These are phyloP conservation scores for Colinus virginianus DNA, from an alignment of 2,113 vertebrate species.

Conservation along the genomic window DNA sequence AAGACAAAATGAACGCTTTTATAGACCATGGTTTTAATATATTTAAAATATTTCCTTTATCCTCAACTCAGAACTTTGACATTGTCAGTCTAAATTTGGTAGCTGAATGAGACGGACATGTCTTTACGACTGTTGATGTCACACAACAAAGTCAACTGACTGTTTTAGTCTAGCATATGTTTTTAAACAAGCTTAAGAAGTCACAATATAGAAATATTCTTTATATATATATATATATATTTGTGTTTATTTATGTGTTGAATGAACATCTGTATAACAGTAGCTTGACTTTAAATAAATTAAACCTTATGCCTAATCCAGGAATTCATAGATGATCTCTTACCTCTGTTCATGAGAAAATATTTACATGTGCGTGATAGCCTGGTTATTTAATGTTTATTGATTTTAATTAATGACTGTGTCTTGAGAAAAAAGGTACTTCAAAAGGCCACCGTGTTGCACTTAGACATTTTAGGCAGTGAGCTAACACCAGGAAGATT, in stretches of 20 bases:
- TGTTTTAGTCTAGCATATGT: neutral
- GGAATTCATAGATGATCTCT: neutral
- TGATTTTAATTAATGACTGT: neutral
- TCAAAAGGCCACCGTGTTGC: neutral
- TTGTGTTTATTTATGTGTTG: neutral
- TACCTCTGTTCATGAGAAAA: neutral
- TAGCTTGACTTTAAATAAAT: neutral
- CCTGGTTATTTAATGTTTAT: neutral
- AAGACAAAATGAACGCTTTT: neutral
- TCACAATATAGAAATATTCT: neutral
- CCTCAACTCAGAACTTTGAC: neutral
- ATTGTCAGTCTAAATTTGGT: neutral
- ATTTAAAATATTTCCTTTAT: neutral
- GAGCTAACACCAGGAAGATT: neutral
- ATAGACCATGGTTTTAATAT: neutral
- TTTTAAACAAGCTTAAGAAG: neutral
- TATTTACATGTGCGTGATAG: neutral
- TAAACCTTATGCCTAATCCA: neutral
- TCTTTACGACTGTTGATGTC: neutral
- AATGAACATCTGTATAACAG: neutral
- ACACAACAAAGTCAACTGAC: neutral
- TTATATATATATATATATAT: neutral
- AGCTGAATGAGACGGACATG: neutral
- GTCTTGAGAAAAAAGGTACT: neutral
- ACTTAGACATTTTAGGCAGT: neutral